Conservation (phyloP, 2,888 invertebrate species). For the Suillia variegata region DNA sequence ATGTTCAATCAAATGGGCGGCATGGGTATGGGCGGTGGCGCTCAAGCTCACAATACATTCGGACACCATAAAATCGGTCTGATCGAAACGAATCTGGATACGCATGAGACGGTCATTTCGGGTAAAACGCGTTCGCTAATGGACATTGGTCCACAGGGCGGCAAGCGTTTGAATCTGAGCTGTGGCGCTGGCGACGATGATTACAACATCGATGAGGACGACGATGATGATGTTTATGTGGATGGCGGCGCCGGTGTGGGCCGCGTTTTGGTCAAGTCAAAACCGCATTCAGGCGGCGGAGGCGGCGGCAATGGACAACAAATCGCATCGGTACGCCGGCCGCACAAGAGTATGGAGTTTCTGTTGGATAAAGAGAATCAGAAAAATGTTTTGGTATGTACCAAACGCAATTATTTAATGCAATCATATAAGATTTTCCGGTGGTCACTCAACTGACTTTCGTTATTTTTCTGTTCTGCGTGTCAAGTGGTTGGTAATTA, state of each 20-base stretch:
- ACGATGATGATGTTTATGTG: constrained; percentile 37
- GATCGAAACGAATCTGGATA: constrained; percentile 90
- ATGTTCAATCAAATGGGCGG: constrained; percentile 47
- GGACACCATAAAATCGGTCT: constrained; percentile 67
- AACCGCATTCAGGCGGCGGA: constrained; percentile 41
- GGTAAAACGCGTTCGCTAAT: constrained; percentile 72
- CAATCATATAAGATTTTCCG: not conserved
- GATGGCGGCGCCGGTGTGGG: constrained; percentile 55
- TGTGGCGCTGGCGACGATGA: constrained; percentile 34
- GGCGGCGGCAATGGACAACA: constrained; percentile 40
- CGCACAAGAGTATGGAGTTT: constrained; percentile 94
- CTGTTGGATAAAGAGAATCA: constrained; percentile 91
- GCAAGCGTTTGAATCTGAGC: constrained; percentile 45
- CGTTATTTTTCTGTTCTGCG: not conserved
- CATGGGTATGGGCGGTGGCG: constrained; percentile 13
- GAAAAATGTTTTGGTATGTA: constrained; percentile 82
- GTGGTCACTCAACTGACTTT: not conserved
- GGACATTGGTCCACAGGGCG: constrained; percentile 64
- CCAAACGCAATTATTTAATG: not conserved
- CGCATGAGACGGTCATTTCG: constrained; percentile 69
- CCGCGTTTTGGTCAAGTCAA: constrained; percentile 34
- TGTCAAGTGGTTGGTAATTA: constrained; percentile 3
- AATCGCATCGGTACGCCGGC: constrained; percentile 62
- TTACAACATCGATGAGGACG: constrained; percentile 33
- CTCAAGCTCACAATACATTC: constrained; percentile 18